Conservation (phyloP, 2,113 vertebrate species). For the Gadus macrocephalus region DNA sequence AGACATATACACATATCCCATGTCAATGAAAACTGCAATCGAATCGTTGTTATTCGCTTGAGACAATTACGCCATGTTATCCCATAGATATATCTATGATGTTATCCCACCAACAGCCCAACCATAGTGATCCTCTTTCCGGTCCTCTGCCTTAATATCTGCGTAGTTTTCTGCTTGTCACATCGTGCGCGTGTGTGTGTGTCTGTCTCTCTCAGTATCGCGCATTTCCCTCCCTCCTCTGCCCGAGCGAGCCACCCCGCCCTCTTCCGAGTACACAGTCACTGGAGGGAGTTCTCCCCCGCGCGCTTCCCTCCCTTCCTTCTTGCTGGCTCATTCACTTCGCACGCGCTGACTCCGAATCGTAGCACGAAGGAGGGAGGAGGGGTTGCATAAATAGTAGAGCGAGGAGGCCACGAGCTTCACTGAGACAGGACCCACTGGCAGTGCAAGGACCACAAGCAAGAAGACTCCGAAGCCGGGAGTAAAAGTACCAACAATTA, state of each 20-base stretch:
- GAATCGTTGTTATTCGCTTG: no score
- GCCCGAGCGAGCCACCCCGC: constrained; percentile 10
- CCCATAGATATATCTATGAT: no score
- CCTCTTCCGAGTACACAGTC: constrained; percentile 28
- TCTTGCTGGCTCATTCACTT: constrained; percentile 73
- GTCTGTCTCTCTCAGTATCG: constrained; percentile 25
- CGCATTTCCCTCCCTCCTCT: constrained; percentile 15
- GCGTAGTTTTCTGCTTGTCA: constrained; percentile 64
- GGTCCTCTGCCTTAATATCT: constrained; percentile 70
- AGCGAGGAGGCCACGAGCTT: constrained; percentile 62
- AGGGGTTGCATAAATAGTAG: constrained; percentile 69
- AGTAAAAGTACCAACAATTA: constrained; percentile 79
- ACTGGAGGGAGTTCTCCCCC: constrained; percentile 11
- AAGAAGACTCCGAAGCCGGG: constrained; percentile 81
- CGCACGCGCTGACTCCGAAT: constrained; percentile 71
- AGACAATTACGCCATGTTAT: no score
- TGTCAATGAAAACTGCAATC: no score
- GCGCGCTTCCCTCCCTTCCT: constrained; percentile 36
- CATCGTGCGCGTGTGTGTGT: constrained; percentile 19
- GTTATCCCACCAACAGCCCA: no score
- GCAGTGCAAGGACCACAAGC: constrained; percentile 75
- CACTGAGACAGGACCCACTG: constrained; percentile 75
- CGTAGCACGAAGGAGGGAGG: constrained; percentile 66
- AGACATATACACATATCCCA: no score
- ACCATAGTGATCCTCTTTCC: constrained; percentile 65